phyloP scores from a whole-genome alignment of 53 echinoderm and acorn worm genomes.

The Holothuria scabra region DNA sequence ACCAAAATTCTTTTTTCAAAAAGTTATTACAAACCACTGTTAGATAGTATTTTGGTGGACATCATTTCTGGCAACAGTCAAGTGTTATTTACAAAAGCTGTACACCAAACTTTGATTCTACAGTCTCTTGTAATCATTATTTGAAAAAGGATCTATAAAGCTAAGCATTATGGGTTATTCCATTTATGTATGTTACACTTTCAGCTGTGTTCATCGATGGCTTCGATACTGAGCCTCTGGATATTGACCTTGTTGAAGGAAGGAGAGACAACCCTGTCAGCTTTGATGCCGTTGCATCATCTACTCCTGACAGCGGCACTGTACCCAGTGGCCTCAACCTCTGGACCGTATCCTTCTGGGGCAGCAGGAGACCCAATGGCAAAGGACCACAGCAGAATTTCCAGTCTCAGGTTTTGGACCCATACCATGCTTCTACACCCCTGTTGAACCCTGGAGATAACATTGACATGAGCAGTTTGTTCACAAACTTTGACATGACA shows the following conservation, averaged over 20 bases:
- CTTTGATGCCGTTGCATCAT: conserved; percentile 67
- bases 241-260: conserved; percentile 68
- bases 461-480: conserved; percentile 64
- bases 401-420: conserved; percentile 74
- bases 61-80: too few relatives aligned
- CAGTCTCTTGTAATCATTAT: too few relatives aligned
- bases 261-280: conserved; percentile 66
- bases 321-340: conserved; percentile 58
- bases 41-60: too few relatives aligned
- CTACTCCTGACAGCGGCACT: conserved; percentile 62
- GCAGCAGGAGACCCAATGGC: conserved; percentile 78
- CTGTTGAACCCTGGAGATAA: conserved; percentile 65
- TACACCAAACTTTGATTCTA: too few relatives aligned
- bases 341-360: conserved; percentile 85
- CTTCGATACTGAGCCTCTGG: conserved; percentile 13
- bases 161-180: too few relatives aligned
- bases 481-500: conserved; percentile 83
- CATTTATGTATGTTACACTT: background rate
- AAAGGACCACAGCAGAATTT: conserved; percentile 72
- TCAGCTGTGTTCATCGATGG: conserved; percentile 43
- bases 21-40: too few relatives aligned
- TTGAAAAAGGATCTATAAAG: too few relatives aligned
- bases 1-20: too few relatives aligned
- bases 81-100: too few relatives aligned
- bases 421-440: conserved; percentile 73